Percentiles rank a stretch among this genome's conserved stretches.
These are phyloP conservation scores for Pangasianodon hypophthalmus DNA, from an alignment of 2,113 vertebrate genomes.

Conservation along the genomic window DNA sequence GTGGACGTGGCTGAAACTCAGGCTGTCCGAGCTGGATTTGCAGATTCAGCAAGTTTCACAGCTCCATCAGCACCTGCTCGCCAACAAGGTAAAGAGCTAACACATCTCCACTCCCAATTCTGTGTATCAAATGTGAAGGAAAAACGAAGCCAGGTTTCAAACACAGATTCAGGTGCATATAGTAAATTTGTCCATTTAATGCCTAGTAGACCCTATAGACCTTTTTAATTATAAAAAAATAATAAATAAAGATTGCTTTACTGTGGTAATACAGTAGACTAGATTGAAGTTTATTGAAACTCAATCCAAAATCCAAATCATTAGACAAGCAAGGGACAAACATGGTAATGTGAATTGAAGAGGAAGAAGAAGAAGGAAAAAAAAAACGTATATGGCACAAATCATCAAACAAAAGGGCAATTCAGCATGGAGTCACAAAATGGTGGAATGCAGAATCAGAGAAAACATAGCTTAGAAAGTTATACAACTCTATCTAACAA, in stretches of 20 bases:
- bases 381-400: neutral
- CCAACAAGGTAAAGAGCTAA: constrained; percentile 80
- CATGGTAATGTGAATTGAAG: neutral
- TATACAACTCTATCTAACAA: no score
- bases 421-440: neutral
- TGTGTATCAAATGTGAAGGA: neutral
- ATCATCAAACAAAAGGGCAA: neutral
- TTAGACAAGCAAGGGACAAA: neutral
- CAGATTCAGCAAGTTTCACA: constrained; percentile 84
- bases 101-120: neutral
- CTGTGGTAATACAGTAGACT: neutral
- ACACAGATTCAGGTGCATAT: neutral
- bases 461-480: neutral
- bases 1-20: constrained; percentile 92
- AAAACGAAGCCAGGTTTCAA: neutral
- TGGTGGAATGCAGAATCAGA: neutral
- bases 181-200: neutral
- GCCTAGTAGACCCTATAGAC: neutral
- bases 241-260: neutral
- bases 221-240: neutral
- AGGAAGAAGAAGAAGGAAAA: neutral
- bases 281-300: neutral
- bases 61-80: constrained; percentile 83
- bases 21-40: constrained; percentile 86
- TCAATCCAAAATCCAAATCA: neutral